phyloP scores from a whole-genome alignment of 2,797 vertebrate genomes.

The Cygnus olor region DNA sequence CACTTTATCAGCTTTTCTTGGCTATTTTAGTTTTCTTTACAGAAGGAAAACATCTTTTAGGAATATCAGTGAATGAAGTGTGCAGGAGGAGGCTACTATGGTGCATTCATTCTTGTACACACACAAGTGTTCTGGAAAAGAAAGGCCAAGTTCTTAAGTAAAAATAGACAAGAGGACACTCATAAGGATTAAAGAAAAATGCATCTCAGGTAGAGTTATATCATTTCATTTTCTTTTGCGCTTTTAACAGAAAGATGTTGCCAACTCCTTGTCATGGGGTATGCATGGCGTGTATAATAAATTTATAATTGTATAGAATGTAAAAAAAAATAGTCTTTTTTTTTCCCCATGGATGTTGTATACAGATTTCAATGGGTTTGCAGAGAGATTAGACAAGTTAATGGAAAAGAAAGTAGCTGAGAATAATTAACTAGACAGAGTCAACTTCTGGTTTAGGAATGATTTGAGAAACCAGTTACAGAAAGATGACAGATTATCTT shows the following conservation, averaged over 20 bases:
- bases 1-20: conserved; percentile 14
- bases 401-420: not conserved
- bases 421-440: not conserved
- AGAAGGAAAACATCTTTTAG: not conserved
- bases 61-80: not conserved
- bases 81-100: not conserved
- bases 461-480: not conserved
- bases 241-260: not conserved
- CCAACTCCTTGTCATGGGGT: not conserved
- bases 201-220: not conserved
- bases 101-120: not conserved
- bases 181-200: not conserved
- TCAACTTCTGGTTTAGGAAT: not conserved
- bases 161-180: not conserved
- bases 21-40: not conserved
- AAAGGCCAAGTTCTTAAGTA: not conserved
- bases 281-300: not conserved
- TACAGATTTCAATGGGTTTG: not conserved
- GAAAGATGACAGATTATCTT: not conserved
- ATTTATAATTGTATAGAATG: not conserved
- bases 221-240: not conserved
- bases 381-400: not conserved
- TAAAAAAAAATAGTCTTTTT: not conserved
- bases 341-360: not conserved
- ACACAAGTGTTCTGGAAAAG: rapidly evolving